Base-by-base conservation (phyloP, 2,888 invertebrate genomes). In the Coelopa pilipes region DNA sequence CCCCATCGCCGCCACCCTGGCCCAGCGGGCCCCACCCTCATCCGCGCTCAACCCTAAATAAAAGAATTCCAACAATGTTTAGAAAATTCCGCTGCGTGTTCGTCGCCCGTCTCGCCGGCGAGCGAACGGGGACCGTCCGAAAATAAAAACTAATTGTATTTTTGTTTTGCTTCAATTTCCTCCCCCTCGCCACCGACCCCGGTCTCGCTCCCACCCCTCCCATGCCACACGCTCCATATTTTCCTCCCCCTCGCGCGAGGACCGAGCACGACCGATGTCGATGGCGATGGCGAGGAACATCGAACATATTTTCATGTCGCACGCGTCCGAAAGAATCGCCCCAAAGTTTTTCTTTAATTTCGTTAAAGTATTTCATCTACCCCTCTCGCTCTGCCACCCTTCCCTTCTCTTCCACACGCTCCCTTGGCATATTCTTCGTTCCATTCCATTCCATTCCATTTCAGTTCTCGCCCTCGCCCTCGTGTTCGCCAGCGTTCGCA, bases 251-350 rank as follows among this genome's bases (percentile, higher is more conserved):
- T 65, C 24, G 13, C 34, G 34, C 34, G 34, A 34, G 34, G 2
- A 2, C 2, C 2, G 4, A 7, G 2, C 34, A 34, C 2, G 4
- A 7, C 7, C 34, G 34, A 34, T 34, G 2, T 34, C 34, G 34
- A 34, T 34, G 34, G 2, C 34, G 34, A 60, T 21, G n/a, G n/a
- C n/a, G 17, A 66, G 59, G 34, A 71, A 72, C 72, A 69, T 65
- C 55, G 63, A 76, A 76, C 75, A 76, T 76, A 76, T 76, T 76
- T 76, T 76, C 71, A 53, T 76, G 73, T 73, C 73, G 53, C 66
- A 65, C 62, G 57, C 65, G 53, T 71, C 71, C 24, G 34, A 19
- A 62, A 62, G 21, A 9, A 24, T 24, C 15, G 24, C 46, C 71
- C 50, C 21, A 71, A 71, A 57, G 71, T 65, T 71, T 34, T 63